Evolutionary conservation across 1,140 invertebrate species (phyloP), one percentile per base, ranked within the genome.

Genomic region (Philaenus spumarius): DNA sequence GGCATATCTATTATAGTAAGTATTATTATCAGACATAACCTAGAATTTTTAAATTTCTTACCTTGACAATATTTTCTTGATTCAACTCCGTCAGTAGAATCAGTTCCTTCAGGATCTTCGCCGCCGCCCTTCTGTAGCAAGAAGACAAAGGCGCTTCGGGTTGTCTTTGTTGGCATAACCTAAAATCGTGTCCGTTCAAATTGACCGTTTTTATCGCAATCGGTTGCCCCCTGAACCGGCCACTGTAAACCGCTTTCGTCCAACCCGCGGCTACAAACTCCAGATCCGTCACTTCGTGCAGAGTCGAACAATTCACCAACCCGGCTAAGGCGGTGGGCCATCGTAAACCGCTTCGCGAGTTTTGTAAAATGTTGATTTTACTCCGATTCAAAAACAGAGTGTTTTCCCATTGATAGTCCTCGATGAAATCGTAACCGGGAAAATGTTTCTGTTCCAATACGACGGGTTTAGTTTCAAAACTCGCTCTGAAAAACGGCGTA

Each of bases 181-280:
- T 62, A 1, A 78, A 67, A 55, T 77, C 73, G 51, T 73, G 70
- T 2, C 75, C 75, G 15, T 70, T 66, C 1, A 69, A 55, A 61
- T 77, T 75, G 12, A 77, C 73, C 0, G 71, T 75, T 61, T 78
- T 78, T 9, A 78, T 58, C 1, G 77, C 76, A 1, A 77, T 64
- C 1, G 61, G 45, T 35, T 59, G 17, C 5, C 68, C 71, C 7
- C 64, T 45, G 39, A 70, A 68, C 35, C 47, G 56, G 1, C 67
- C 73, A 14, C 66, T 72, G 63, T 73, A 77, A 6, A 78, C 76
- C 11, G 73, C 70, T 63, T 78, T 78, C 19, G 75, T 78, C 74
- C 76, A 78, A 0, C 77, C 77, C 19, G 69, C 67, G 3, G 71
- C 71, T 11, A 78, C 48, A 34, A 64, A 68, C 19, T 64, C 58